Percentiles rank a stretch among this genome's conserved stretches.
Evolutionary conservation across 2,113 vertebrate genomes (phyloP).

Genomic region (Lagopus muta): DNA sequence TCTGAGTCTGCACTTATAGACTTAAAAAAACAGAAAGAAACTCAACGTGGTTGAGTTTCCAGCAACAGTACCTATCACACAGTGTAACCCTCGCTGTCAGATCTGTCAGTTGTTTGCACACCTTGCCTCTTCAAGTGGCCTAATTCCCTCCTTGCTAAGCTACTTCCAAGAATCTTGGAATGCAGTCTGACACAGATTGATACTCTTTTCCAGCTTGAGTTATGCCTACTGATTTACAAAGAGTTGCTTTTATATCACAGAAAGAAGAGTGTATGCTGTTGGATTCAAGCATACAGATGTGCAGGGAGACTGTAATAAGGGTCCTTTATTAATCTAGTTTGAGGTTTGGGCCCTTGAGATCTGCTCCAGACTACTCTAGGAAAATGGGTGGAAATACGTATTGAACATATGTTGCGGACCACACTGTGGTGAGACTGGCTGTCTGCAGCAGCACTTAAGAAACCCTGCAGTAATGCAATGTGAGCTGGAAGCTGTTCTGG

Average conservation of each 20-base stretch:
- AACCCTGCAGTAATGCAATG: background rate
- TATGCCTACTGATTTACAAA: background rate
- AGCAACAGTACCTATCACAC: background rate
- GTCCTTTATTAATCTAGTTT: background rate
- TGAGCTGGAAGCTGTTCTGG: background rate
- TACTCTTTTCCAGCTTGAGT: background rate
- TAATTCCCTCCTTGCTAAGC: background rate
- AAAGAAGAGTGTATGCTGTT: background rate
- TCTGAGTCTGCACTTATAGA: background rate
- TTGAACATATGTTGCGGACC: background rate
- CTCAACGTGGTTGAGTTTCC: background rate
- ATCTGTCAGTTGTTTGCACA: background rate
- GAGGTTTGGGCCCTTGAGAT: background rate
- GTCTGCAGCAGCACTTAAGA: constrained; percentile 5
- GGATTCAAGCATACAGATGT: background rate
- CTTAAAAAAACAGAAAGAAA: background rate
- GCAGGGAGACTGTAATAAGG: background rate
- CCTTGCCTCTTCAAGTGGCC: background rate
- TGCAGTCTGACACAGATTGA: background rate
- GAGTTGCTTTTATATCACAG: background rate
- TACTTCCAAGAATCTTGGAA: background rate
- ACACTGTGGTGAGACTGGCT: constrained; percentile 2
- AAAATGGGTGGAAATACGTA: background rate
- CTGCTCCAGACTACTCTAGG: background rate
- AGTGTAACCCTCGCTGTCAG: background rate